phyloP scores from a whole-genome alignment of 2,797 vertebrate genomes.

The Cetoscarus ocellatus region DNA sequence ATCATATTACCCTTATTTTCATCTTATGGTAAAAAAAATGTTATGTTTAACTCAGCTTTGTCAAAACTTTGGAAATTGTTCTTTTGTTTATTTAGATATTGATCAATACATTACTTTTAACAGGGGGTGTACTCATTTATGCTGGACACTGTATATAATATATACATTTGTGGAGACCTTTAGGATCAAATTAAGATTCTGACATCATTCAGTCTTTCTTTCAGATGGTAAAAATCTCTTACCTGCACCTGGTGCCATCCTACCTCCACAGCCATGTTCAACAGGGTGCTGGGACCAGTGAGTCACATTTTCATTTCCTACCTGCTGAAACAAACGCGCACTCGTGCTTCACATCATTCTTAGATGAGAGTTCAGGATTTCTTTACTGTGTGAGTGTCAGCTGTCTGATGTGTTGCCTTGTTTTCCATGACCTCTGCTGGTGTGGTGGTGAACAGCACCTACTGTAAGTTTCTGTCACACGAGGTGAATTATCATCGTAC shows the following conservation, averaged over 20 bases:
- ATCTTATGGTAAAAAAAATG: no score
- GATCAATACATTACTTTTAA: no score
- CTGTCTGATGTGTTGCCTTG: slow-evolving; percentile 15
- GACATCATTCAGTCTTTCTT: slow-evolving; percentile 17
- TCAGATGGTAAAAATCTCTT: slow-evolving; percentile 12
- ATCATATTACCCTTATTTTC: no score
- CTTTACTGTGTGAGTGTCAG: neutral
- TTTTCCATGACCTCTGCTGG: slow-evolving; percentile 29
- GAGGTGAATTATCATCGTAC: slow-evolving; percentile 5
- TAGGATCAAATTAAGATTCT: no score
- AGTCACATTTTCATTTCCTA: slow-evolving; percentile 35
- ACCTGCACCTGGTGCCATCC: neutral
- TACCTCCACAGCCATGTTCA: slow-evolving; percentile 7
- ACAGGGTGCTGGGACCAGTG: slow-evolving; percentile 41
- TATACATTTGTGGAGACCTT: no score
- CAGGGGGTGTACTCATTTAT: no score
- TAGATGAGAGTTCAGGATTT: neutral
- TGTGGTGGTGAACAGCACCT: slow-evolving; percentile 44
- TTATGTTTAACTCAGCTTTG: no score
- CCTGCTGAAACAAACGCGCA: neutral
- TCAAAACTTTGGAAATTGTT: no score
- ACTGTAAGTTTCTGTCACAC: slow-evolving; percentile 39
- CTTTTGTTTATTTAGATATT: no score
- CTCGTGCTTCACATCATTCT: neutral
- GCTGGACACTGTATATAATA: no score